Conservation (phyloP, 2,797 vertebrate species). For the Chaetodon trifasciatus region DNA sequence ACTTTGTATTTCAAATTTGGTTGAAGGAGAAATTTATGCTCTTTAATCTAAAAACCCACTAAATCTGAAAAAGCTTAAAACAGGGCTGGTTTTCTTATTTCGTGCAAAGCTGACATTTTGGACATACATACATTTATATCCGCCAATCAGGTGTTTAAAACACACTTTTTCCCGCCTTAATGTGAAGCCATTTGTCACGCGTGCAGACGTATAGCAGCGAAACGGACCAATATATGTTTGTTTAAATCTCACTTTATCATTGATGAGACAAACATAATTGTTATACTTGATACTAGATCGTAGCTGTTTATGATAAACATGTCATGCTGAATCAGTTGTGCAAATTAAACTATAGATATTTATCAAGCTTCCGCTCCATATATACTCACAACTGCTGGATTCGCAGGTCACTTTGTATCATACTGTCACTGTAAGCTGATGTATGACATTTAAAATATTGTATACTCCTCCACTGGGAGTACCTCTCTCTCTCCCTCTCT, state of each 20-base stretch:
- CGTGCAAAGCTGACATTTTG: not conserved
- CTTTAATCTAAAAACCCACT: not conserved
- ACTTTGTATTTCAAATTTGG: not conserved
- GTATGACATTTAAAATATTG: constrained; percentile 42
- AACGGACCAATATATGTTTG: not conserved
- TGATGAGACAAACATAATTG: not conserved
- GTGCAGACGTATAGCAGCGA: too few relatives aligned
- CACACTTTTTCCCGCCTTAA: not conserved
- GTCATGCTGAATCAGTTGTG: not conserved
- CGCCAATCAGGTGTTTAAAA: not conserved
- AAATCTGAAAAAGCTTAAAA: not conserved
- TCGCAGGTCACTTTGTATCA: constrained; percentile 33
- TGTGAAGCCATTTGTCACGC: not conserved
- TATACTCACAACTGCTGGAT: constrained; percentile 3
- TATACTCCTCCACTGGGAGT: constrained; percentile 43
- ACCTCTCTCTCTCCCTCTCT: constrained; percentile 33
- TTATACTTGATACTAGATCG: not conserved
- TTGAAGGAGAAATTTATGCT: not conserved
- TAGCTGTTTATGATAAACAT: not conserved
- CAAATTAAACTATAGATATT: not conserved
- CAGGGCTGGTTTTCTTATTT: not conserved
- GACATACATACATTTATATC: not conserved
- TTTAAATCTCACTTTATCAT: not conserved
- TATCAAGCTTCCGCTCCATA: not conserved
- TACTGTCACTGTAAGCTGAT: constrained; percentile 32